Evolutionary conservation across 2,888 invertebrate species (phyloP).

Genomic region (Drepanosiphum platanoidis): DNA sequence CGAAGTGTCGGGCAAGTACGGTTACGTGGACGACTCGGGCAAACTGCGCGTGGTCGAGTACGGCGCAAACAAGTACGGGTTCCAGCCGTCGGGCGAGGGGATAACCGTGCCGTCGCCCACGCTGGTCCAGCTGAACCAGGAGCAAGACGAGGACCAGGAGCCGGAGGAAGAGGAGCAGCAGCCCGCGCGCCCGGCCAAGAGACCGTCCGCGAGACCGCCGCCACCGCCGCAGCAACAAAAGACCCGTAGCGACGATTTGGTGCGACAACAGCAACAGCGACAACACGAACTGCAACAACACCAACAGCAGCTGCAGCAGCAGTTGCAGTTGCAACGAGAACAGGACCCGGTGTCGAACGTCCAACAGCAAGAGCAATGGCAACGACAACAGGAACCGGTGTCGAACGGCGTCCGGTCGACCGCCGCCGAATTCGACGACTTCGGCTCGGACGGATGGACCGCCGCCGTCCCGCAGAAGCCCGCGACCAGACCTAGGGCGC

Average conservation of each 20-base stretch:
- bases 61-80: constrained; percentile 87
- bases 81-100: constrained; percentile 87
- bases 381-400: background rate
- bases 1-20: constrained; percentile 90
- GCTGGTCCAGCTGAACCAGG: constrained; percentile 63
- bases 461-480: background rate
- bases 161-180: constrained; percentile 79
- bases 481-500: background rate
- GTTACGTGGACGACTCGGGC: constrained; percentile 85
- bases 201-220: constrained; percentile 63
- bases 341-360: background rate
- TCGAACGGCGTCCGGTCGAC: background rate
- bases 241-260: constrained; percentile 64
- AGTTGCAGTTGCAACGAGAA: background rate
- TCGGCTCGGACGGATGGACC: constrained; percentile 3
- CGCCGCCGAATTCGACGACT: background rate
- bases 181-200: constrained; percentile 63
- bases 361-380: constrained; percentile 11
- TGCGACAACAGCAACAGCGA: constrained; percentile 53
- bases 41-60: constrained; percentile 86
- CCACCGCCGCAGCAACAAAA: constrained; percentile 66
- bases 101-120: constrained; percentile 77
- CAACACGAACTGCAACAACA: no score
- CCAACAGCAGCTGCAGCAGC: constrained; percentile 64
- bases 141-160: constrained; percentile 80